Evolutionary conservation across 2,888 invertebrate species (phyloP).

Genomic region (Ochropleura plecta): DNA sequence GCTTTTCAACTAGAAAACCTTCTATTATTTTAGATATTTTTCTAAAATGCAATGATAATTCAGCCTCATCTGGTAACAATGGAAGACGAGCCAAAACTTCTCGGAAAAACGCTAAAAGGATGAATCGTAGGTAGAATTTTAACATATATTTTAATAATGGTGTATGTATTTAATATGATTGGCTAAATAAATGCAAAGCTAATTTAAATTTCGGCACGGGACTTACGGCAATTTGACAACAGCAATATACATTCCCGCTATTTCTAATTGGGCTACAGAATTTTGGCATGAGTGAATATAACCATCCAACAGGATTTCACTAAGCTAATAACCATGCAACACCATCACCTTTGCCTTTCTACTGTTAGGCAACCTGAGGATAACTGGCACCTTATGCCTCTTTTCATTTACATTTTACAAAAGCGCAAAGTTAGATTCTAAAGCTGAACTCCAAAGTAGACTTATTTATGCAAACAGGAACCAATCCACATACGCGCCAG

Average conservation of each 20-base stretch:
- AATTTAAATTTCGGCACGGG: neutral
- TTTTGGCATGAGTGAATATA: neutral
- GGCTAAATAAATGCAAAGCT: neutral
- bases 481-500: too few species aligned
- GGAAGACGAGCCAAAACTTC: conserved; percentile 38
- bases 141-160: conserved; percentile 24
- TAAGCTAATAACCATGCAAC: conserved; percentile 5
- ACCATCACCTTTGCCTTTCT: neutral
- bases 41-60: conserved; percentile 44
- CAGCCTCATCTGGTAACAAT: conserved; percentile 52
- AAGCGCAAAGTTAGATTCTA: neutral
- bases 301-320: conserved; percentile 2
- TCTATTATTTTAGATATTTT: conserved; percentile 18
- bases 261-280: neutral
- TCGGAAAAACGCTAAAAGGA: conserved; percentile 54
- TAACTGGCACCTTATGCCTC: neutral
- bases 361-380: neutral
- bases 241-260: neutral
- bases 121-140: conserved; percentile 51
- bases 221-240: neutral
- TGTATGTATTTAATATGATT: conserved; percentile 15
- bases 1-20: neutral
- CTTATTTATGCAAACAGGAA: too few species aligned
- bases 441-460: neutral
- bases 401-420: neutral